Evolutionary conservation across 2,797 vertebrate species (phyloP), one percentile per base, ranked within the genome.

Genomic region (Heterohyrax brucei): DNA sequence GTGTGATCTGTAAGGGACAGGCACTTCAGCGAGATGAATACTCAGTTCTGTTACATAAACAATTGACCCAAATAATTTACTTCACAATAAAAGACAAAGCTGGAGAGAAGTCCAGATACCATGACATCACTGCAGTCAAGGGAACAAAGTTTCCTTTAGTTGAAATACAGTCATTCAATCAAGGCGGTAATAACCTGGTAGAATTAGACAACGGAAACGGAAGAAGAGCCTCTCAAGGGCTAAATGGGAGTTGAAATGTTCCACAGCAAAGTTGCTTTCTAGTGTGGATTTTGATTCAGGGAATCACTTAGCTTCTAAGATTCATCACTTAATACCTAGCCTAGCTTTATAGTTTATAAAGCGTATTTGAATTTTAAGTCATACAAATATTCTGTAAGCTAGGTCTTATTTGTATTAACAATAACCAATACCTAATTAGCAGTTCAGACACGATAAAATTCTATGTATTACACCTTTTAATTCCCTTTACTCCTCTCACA

Each of bases 21-120:
- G 92, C 48, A 87, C 64, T 94, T 95, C 94, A 91, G 77, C 93
- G 68, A 89, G 83, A 93, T 75, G 94, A 93, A 93, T 89, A 91
- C 86, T 88, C 66, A 83, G 39, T 95, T 94, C 83, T 89, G 30
- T 79, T 87, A 53, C 87, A 82, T 79, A 91, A 97, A 89, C 94
- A 95, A 62, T 91, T 46, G 68, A 78, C 91, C 93, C 72, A 91
- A 92, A 75, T 85, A 53, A 18, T 89, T 73, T 87, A 30, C 77
- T 96, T 96, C 92, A 30, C 44, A 56, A 33, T 91, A 77, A 91
- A 96, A 95, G 48, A 91, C 79, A 94, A 95, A 93, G 48, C 93
- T 44, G 1, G 10, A 81, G 24, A 26, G 79, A 78, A 64, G 56
- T 86, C 62, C 94, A 84, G 68, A 72, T 70, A 26, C 30, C 26